phyloP scores from a whole-genome alignment of 1,140 invertebrate genomes.

The Caligus rogercresseyi region DNA sequence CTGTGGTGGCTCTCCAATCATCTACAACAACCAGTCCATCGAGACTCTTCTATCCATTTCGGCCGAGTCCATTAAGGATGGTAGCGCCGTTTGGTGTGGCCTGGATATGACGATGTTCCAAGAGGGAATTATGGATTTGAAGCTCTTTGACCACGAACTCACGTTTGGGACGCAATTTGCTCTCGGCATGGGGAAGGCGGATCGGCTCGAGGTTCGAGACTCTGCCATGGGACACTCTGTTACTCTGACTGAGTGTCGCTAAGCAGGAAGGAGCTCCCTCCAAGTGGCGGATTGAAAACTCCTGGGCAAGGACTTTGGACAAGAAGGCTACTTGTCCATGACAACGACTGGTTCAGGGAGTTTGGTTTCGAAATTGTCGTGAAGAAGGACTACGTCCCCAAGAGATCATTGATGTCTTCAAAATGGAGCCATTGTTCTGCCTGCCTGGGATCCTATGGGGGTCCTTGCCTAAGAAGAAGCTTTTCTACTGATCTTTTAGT shows the following conservation, averaged over 20 bases:
- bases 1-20: conserved; percentile 48
- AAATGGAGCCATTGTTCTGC: conserved; percentile 51
- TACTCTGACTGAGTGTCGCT: conserved; percentile 51
- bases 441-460: conserved; percentile 88
- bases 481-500: too few relatives aligned
- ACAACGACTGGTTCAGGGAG: conserved; percentile 68
- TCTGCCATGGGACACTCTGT: conserved; percentile 79
- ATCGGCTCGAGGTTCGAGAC: conserved; percentile 63
- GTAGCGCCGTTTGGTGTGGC: conserved; percentile 82
- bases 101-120: conserved; percentile 39
- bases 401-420: conserved; percentile 42
- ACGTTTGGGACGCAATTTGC: conserved; percentile 64
- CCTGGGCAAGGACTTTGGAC: conserved; percentile 68
- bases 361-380: conserved; percentile 55
- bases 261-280: conserved; percentile 31
- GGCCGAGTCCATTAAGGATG: conserved; percentile 53
- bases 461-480: conserved; percentile 49
- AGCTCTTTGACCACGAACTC: conserved; percentile 43
- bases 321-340: conserved; percentile 69
- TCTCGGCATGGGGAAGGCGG: conserved; percentile 51
- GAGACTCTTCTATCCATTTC: conserved; percentile 52
- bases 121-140: conserved; percentile 16
- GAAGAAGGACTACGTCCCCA: neutral
- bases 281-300: conserved; percentile 73
- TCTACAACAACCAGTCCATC: conserved; percentile 73